Conservation (phyloP, 2,113 vertebrate genomes). For the Cercocebus atys region DNA sequence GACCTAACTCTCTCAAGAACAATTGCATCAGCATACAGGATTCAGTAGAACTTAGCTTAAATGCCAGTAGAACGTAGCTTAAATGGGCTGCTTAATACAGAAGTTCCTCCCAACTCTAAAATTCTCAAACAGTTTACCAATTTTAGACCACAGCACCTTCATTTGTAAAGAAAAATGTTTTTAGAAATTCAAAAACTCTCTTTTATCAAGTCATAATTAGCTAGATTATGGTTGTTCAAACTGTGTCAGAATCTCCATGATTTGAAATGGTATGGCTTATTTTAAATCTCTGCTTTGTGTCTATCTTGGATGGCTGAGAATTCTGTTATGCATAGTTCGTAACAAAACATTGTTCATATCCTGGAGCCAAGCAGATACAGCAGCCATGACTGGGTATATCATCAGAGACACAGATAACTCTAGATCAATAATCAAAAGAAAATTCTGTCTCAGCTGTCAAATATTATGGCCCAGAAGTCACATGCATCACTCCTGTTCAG, state of each 20-base stretch:
- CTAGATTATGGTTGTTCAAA: neutral
- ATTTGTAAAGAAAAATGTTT: neutral
- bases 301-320: neutral
- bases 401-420: neutral
- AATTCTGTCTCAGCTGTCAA: neutral
- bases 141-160: neutral
- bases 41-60: neutral
- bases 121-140: neutral
- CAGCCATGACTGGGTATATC: neutral
- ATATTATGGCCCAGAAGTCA: neutral
- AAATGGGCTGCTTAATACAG: neutral
- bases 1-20: neutral
- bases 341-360: neutral
- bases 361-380: neutral
- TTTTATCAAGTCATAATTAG: neutral
- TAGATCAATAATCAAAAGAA: neutral
- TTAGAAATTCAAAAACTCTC: neutral
- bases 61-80: neutral
- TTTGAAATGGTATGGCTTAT: neutral
- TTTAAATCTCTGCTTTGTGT: neutral
- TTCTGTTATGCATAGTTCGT: neutral
- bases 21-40: neutral
- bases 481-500: neutral
- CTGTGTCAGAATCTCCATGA: neutral
- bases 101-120: neutral